Percentiles rank a stretch among this genome's conserved stretches.
phyloP scores from a whole-genome alignment of 2,797 vertebrate genomes.

The Halcyon badia region DNA sequence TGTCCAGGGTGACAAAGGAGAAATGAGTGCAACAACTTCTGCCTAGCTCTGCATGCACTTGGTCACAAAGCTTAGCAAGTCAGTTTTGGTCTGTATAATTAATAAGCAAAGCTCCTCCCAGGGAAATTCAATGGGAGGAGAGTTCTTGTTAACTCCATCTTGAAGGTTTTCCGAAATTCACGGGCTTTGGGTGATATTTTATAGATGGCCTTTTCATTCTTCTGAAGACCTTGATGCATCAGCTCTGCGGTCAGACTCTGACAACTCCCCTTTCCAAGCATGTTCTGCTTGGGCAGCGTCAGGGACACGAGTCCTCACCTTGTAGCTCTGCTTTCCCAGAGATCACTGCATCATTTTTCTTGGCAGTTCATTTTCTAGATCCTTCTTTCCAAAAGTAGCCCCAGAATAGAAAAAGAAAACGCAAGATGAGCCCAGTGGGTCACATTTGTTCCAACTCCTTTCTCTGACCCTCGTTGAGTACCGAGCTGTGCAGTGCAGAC shows the following conservation, averaged over 20 bases:
- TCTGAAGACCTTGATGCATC: background rate
- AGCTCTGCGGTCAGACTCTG: background rate
- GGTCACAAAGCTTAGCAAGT: background rate
- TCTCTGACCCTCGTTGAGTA: background rate
- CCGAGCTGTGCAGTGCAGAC: background rate
- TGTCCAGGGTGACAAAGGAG: background rate
- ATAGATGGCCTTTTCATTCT: background rate
- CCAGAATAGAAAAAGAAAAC: background rate
- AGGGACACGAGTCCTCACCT: background rate
- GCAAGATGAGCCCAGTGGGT: background rate
- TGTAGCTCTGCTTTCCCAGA: background rate
- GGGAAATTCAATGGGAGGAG: background rate
- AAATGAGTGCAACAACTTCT: fast-evolving
- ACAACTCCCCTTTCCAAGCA: background rate
- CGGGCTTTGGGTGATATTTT: background rate
- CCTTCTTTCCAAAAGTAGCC: background rate
- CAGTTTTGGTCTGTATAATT: background rate
- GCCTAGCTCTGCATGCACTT: background rate
- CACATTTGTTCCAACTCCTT: background rate
- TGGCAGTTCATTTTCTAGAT: background rate
- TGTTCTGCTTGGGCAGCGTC: background rate
- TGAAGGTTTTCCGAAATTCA: background rate
- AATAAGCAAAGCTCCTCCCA: background rate
- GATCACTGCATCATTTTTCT: background rate
- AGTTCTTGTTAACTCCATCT: background rate